phyloP scores from a whole-genome alignment of 2,797 vertebrate genomes.

The Cetoscarus ocellatus region DNA sequence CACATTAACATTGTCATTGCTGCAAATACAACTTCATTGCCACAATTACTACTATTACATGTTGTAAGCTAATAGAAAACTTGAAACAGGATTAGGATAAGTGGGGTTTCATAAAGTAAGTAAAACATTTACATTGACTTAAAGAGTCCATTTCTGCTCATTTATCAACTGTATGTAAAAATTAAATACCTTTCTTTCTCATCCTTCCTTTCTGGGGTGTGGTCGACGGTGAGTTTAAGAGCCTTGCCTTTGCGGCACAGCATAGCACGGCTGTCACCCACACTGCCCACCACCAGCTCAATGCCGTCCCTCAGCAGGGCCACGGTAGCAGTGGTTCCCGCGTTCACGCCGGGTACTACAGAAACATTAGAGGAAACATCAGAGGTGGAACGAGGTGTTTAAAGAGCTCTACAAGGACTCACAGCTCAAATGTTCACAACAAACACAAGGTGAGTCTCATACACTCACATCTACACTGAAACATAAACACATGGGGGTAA shows the following conservation, averaged over 20 bases:
- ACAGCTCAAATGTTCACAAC: slow-evolving; percentile 38
- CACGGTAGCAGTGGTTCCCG: slow-evolving; percentile 96
- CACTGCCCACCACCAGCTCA: slow-evolving; percentile 96
- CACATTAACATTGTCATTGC: neutral
- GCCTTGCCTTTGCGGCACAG: slow-evolving; percentile 95
- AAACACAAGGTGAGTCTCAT: slow-evolving; percentile 48
- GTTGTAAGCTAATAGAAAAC: no score
- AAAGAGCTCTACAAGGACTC: slow-evolving; percentile 13
- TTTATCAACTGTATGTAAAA: neutral
- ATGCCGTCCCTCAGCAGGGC: slow-evolving; percentile 95
- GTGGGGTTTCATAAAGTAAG: no score
- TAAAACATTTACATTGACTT: no score
- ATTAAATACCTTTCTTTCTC: slow-evolving; percentile 92
- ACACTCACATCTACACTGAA: slow-evolving; percentile 49
- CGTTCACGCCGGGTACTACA: slow-evolving; percentile 74
- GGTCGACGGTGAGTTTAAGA: slow-evolving; percentile 93
- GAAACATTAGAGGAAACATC: slow-evolving; percentile 64
- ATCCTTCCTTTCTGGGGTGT: slow-evolving; percentile 97
- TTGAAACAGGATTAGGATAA: no score
- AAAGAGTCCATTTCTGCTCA: no score
- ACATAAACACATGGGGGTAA: slow-evolving; percentile 57
- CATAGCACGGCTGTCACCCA: slow-evolving; percentile 97
- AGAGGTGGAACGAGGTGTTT: slow-evolving; percentile 32
- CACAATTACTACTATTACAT: no score
- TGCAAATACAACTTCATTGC: neutral